Conservation (phyloP, 2,113 vertebrate species). For the Mustela lutreola region DNA sequence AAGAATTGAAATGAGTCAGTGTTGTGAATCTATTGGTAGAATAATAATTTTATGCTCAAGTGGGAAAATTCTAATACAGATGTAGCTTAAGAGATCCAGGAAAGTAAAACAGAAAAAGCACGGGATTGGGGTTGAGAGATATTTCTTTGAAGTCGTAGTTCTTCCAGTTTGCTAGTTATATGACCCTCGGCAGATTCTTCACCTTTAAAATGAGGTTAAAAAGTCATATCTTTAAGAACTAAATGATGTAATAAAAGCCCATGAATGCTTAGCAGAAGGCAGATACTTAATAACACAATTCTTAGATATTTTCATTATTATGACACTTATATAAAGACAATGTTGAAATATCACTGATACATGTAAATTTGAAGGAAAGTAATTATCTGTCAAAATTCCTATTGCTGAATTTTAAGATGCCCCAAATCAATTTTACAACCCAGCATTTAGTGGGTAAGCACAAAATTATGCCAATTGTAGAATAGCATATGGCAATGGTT, state of each 20-base stretch:
- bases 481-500: background rate
- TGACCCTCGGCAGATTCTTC: background rate
- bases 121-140: background rate
- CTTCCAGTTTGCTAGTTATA: background rate
- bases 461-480: background rate
- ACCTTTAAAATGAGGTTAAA: constrained; percentile 34
- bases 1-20: background rate
- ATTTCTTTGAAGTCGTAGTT: background rate
- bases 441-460: background rate
- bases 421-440: constrained; percentile 39
- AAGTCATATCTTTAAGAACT: background rate
- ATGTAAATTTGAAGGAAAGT: background rate
- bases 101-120: constrained; percentile 26
- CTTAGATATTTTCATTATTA: constrained; percentile 26
- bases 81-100: constrained; percentile 5
- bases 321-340: background rate
- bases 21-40: constrained; percentile 32
- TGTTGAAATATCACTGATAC: background rate
- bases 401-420: constrained; percentile 13
- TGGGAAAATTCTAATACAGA: constrained; percentile 59
- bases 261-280: background rate
- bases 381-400: background rate
- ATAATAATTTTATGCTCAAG: constrained; percentile 23
- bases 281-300: background rate
- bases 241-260: background rate